phyloP scores from a whole-genome alignment of 2,888 invertebrate genomes.

The Campoplex nolae region DNA sequence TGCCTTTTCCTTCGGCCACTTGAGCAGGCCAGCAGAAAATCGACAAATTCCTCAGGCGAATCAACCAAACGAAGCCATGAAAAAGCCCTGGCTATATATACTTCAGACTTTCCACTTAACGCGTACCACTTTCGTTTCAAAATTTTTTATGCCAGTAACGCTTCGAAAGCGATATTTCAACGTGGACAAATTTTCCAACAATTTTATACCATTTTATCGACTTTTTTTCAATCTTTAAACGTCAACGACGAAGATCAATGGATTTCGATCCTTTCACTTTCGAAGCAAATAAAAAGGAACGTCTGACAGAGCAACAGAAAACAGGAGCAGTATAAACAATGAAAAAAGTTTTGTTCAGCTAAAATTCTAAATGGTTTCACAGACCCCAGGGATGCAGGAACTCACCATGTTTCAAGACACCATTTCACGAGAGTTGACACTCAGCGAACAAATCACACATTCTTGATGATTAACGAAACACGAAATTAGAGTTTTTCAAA shows the following conservation, averaged over 20 bases:
- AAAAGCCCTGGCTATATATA: background rate
- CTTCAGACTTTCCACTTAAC: background rate
- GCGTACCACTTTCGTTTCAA: background rate
- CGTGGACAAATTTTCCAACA: background rate
- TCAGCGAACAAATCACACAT: background rate
- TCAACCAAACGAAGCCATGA: background rate
- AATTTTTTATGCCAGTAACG: background rate
- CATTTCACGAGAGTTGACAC: background rate
- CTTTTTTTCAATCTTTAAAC: background rate
- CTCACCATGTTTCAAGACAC: background rate
- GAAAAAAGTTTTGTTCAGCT: background rate
- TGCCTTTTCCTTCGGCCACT: conserved; percentile 74
- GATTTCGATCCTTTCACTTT: background rate
- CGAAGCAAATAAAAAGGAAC: background rate
- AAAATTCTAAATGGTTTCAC: background rate
- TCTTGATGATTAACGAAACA: background rate
- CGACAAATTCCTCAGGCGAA: conserved; percentile 52
- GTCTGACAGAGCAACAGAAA: background rate
- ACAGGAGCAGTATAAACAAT: background rate
- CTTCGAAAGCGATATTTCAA: background rate
- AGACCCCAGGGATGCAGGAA: background rate
- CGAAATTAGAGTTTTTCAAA: background rate
- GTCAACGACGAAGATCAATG: background rate
- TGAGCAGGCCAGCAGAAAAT: conserved; percentile 60
- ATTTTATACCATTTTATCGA: background rate